Percentiles rank a stretch among this genome's conserved stretches.
Evolutionary conservation across 2,797 vertebrate genomes (phyloP).

Genomic region (Cirrhinus molitorella): DNA sequence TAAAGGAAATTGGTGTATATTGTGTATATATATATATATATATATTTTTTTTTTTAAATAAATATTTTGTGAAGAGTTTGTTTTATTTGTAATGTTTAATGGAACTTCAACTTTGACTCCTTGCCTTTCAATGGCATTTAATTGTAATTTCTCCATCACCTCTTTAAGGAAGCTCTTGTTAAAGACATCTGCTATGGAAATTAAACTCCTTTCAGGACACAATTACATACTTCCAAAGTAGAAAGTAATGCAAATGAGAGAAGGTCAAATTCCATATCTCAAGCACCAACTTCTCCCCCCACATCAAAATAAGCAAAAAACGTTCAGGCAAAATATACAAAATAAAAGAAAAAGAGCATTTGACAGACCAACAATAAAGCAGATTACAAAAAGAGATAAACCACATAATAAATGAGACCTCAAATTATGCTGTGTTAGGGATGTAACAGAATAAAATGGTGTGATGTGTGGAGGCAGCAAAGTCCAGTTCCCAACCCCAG

Average conservation of each 20-base stretch:
- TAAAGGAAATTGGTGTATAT: neutral
- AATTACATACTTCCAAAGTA: neutral
- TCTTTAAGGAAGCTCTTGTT: neutral
- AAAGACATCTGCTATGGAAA: no score
- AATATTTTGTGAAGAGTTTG: neutral
- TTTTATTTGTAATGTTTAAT: no score
- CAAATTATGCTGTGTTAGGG: no score
- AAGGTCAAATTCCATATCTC: neutral
- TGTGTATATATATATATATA: no score
- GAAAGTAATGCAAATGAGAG: no score
- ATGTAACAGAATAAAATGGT: neutral
- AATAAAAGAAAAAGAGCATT: neutral
- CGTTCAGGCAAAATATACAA: neutral
- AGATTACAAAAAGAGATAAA: no score
- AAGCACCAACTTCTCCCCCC: neutral
- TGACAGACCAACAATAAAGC: neutral
- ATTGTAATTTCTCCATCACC: neutral
- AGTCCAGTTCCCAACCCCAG: neutral
- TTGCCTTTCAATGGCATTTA: neutral
- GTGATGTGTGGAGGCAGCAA: neutral
- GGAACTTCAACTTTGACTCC: no score
- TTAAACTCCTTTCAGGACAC: no score
- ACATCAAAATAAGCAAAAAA: neutral
- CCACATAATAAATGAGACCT: no score
- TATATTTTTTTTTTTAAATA: neutral